A percentile compares a stretch with the other conserved stretches of the same genome.
Evolutionary conservation across 2,888 invertebrate species (phyloP).

Genomic region (Agriopis leucophaearia): DNA sequence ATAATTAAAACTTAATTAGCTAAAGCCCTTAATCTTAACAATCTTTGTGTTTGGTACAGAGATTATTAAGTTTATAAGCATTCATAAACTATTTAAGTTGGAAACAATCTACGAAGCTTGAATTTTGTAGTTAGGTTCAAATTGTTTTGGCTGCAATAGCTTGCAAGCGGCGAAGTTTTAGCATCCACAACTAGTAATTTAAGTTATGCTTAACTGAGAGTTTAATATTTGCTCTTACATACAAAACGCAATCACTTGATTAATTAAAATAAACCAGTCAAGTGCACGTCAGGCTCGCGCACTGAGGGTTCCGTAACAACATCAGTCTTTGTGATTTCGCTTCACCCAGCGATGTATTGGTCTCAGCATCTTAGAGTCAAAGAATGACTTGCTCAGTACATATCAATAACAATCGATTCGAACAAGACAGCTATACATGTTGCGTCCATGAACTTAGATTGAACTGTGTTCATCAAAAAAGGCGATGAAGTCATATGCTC

Average conservation of each 20-base stretch:
- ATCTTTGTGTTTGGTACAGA: slow-evolving; percentile 22
- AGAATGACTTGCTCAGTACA: neutral
- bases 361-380: neutral
- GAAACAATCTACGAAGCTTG: slow-evolving; percentile 51
- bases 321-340: too few species aligned
- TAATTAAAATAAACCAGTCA: too few species aligned
- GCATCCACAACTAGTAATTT: neutral
- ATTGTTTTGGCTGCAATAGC: slow-evolving; percentile 50
- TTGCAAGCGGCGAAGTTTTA: slow-evolving; percentile 42
- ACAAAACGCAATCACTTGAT: neutral
- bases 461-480: slow-evolving; percentile 32
- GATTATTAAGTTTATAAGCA: slow-evolving; percentile 49
- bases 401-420: slow-evolving; percentile 14
- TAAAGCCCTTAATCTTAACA: neutral
- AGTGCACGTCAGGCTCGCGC: too few species aligned
- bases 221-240: neutral
- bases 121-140: slow-evolving; percentile 50
- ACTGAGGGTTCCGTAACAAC: too few species aligned
- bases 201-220: too few species aligned
- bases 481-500: slow-evolving; percentile 40
- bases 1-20: neutral
- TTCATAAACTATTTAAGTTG: slow-evolving; percentile 38
- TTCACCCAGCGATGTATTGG: too few species aligned
- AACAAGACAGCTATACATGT: slow-evolving; percentile 1
- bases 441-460: slow-evolving; percentile 40